Evolutionary conservation across 2,797 vertebrate genomes (phyloP), one percentile per base, ranked within the genome.

Genomic region (Leuciscus waleckii): DNA sequence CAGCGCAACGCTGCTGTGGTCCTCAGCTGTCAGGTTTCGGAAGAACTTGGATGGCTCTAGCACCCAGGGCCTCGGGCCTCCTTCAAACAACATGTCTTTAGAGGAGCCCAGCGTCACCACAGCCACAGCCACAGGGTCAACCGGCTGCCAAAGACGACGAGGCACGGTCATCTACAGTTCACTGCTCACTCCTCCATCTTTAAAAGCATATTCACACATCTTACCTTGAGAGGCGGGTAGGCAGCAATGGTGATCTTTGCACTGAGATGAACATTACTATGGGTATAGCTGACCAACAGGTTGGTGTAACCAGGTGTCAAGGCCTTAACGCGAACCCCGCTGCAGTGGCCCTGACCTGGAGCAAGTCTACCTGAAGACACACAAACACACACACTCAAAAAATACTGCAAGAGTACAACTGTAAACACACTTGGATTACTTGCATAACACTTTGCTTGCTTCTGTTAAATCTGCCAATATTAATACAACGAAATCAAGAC

Each of bases 41-140:
- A 97, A 99, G 94, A 99, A 99, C 86, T 96, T 98, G 0, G 97
- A 98, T 8, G 98, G 98, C 85, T 99, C 98, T 10, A 98, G 96
- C 21, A 99, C 94, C 98, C 98, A 99, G 0, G 98, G 97, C 46
- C 94, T 94, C 0, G 98, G 98, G n/a, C 98, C 98, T 2, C 97
- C 98, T 87, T 99, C 97, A 82, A 99, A 98, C 43, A 97, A 54
- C 96, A 99, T 94, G 88, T 98, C 97, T 93, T 99, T 99, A 1
- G 98, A 99, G 54, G 98, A 99, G 69, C 97, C 98, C 82, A 99
- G 91, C 4, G 98, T 99, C 88, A 99, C 97, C 90, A 99, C 91
- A 13, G 97, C 96, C 3, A 97, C 93, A 10, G 96, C 95, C 0
- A 94, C 89, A 0, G 98, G 98, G 91, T 99, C 97, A 2, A 98